Percentiles rank a stretch among this genome's conserved stretches.
These are phyloP conservation scores for Melieria omissa DNA, from an alignment of 2,888 invertebrate genomes.

Conservation along the genomic window DNA sequence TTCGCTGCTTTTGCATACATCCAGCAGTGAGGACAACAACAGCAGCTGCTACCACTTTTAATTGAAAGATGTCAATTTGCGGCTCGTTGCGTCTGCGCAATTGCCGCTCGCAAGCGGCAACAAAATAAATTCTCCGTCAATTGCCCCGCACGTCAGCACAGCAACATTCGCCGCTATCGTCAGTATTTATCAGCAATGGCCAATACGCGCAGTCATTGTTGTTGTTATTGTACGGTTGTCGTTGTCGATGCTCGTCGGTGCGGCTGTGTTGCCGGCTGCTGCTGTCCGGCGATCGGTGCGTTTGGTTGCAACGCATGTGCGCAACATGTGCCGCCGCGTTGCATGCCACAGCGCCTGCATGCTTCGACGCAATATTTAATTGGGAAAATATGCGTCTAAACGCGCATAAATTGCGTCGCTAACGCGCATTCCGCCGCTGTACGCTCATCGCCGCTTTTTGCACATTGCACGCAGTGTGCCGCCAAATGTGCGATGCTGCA, in stretches of 20 bases:
- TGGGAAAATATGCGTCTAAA: constrained; percentile 66
- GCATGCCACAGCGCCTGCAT: constrained; percentile 54
- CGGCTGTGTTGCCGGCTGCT: neutral
- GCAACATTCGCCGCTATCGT: neutral
- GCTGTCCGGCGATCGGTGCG: neutral
- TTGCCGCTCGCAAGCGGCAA: constrained; percentile 4
- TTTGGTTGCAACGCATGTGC: neutral
- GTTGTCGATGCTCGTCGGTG: neutral
- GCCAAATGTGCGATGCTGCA: too few species aligned
- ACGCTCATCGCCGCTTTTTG: neutral
- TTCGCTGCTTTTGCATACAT: constrained; percentile 20
- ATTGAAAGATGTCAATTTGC: constrained; percentile 53
- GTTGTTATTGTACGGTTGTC: neutral
- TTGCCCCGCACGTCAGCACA: constrained; percentile 19
- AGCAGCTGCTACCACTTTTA: constrained; percentile 41
- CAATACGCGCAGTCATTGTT: neutral
- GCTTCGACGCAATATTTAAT: constrained; percentile 65
- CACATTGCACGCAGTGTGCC: too few species aligned
- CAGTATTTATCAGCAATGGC: constrained; percentile 5
- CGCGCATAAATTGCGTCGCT: constrained; percentile 63
- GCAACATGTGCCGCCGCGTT: constrained; percentile 31
- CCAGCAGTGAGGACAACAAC: neutral
- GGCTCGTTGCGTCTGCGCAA: constrained; percentile 39
- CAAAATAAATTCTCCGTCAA: neutral
- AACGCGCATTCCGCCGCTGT: constrained; percentile 48